A percentile compares a stretch with the other conserved stretches of the same genome.
These are phyloP conservation scores for Sitta carolinensis DNA, from an alignment of 2,797 vertebrate species.

Conservation along the genomic window DNA sequence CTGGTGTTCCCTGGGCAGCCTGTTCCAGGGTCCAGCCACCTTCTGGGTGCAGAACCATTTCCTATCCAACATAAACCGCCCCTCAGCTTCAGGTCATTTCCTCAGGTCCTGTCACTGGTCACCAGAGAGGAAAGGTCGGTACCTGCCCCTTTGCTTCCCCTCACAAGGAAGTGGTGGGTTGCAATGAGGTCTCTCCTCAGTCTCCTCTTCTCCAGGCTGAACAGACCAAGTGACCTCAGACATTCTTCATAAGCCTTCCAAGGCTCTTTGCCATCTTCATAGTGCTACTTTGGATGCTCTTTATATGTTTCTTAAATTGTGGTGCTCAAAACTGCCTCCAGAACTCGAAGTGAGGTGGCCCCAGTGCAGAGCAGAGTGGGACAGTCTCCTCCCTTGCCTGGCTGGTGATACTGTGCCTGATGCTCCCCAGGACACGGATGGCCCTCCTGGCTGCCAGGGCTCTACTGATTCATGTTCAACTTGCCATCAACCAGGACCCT, in stretches of 20 bases:
- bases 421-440: rapidly evolving
- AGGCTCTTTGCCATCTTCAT: not conserved
- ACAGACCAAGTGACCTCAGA: not conserved
- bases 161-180: not conserved
- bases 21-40: not conserved
- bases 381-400: rapidly evolving
- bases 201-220: not conserved
- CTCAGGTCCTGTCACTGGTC: not conserved
- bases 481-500: rapidly evolving
- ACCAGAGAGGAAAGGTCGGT: not conserved
- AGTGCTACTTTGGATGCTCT: not conserved
- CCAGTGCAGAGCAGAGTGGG: not conserved
- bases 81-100: not conserved
- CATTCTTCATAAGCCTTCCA: not conserved
- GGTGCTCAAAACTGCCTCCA: not conserved
- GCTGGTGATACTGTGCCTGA: rapidly evolving
- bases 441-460: not conserved
- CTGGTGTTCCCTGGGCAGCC: not conserved
- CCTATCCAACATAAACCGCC: not conserved
- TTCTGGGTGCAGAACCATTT: not conserved
- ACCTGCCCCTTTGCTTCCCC: rapidly evolving
- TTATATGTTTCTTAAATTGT: not conserved
- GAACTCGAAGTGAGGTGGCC: rapidly evolving
- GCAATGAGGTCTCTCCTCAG: not conserved
- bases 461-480: not conserved